Percentiles rank a stretch among this genome's conserved stretches.
Conservation (phyloP, 2,888 invertebrate genomes). For the Lysandra coridon region DNA sequence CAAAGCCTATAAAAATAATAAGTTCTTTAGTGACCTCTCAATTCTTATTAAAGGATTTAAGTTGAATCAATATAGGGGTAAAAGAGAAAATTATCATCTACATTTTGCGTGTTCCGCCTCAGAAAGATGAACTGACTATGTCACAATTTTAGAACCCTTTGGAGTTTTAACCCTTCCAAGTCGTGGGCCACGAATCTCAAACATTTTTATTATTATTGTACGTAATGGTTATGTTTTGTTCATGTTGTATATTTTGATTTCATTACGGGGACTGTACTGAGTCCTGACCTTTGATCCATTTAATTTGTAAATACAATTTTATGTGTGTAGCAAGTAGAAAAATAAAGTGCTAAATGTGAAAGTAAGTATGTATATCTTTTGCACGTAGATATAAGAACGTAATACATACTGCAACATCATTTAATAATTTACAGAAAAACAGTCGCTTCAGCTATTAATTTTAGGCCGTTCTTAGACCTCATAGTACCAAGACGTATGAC, state of each 20-base stretch:
- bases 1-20: too few relatives aligned
- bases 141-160: neutral
- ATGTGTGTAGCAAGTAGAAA: neutral
- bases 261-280: neutral
- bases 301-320: conserved; percentile 5
- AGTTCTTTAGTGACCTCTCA: neutral
- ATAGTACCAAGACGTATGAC: neutral
- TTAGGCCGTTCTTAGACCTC: neutral
- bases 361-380: too few relatives aligned
- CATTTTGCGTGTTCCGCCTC: neutral
- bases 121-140: neutral
- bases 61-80: neutral
- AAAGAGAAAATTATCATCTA: neutral
- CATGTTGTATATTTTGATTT: neutral
- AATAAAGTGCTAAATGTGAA: neutral
- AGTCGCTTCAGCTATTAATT: neutral
- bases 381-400: neutral
- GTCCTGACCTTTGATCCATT: neutral
- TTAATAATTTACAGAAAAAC: neutral
- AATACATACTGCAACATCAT: neutral
- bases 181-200: neutral
- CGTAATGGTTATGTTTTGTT: neutral
- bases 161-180: neutral
- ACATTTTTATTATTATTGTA: too few relatives aligned
- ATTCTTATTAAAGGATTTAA: neutral